Evolutionary conservation across 2,888 invertebrate genomes (phyloP), one percentile per base, ranked within the genome.

Genomic region (Eristalis intricaria): DNA sequence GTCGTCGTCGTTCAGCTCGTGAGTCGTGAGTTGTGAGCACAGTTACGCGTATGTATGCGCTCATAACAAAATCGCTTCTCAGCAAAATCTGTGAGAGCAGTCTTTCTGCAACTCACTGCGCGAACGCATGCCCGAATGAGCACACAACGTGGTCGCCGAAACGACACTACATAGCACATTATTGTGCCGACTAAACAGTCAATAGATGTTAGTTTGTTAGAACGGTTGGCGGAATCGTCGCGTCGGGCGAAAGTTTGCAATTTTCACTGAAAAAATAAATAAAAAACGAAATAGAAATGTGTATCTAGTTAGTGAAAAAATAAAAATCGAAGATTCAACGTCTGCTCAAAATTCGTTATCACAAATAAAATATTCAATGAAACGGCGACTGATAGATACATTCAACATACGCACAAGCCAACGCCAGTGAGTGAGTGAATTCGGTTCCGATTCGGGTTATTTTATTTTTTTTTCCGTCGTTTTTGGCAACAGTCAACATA

Each of bases 401-500:
- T 29, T 61, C 40, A 19, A 40, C 29, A 40, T 19, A 73, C n/a
- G 26, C 23, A 66, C 19, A 70, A 22, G 35, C 65, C 11, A 50
- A 1, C 22, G 58, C 23, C 22, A 50, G 65, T 63, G 32, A 73
- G 38, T 65, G 60, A 64, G n/a, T 70, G 60, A 60, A 60, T 60
- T 60, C 26, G 60, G 5, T 56, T n/a, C 19, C 4, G 8, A n/a
- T n/a, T n/a, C n/a, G 56, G 8, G 32, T n/a, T n/a, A n/a, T n/a
- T n/a, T n/a, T n/a, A 5, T 8, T 60, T 22, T 65, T 38, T 8
- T 35, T 65, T 50, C 60, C 50, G 8, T 50, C 50, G 50, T 50
- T 85, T 58, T 82, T 75, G 70, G 74, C 74, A 70, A 73, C 66
- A 38, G 38, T 73, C 66, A 78, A 43, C 74, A 82, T 74, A 82